These are phyloP conservation scores for Dione vanillae DNA, from an alignment of 2,888 invertebrate genomes.

Conservation along the genomic window DNA sequence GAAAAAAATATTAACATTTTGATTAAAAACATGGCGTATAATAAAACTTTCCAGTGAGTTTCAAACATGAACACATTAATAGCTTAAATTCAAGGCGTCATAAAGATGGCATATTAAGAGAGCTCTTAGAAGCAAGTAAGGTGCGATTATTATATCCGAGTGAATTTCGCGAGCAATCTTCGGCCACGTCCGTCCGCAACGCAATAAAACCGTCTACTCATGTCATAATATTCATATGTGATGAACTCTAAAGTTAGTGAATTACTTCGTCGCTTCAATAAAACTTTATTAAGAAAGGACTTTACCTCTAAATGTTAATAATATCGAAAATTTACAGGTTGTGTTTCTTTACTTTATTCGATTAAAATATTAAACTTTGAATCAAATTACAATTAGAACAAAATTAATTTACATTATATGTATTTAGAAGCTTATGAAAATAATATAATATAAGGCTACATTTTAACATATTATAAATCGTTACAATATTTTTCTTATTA, in stretches of 20 bases:
- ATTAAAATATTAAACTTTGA: background rate
- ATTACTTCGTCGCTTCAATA: slow-evolving; percentile 56
- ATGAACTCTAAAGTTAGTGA: slow-evolving; percentile 69
- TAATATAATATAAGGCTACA: no score
- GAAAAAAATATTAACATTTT: slow-evolving; percentile 14
- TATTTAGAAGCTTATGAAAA: no score
- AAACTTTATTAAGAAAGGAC: slow-evolving; percentile 39
- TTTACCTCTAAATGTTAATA: slow-evolving; percentile 20
- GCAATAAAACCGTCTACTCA: slow-evolving; percentile 77
- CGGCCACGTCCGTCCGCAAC: slow-evolving; percentile 71
- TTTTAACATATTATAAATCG: no score
- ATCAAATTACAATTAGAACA: background rate
- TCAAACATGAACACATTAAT: slow-evolving; percentile 49
- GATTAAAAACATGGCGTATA: slow-evolving; percentile 13
- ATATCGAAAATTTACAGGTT: background rate
- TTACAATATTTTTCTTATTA: no score
- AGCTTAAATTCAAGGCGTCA: slow-evolving; percentile 53
- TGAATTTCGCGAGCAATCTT: slow-evolving; percentile 60
- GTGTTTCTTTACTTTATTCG: background rate
- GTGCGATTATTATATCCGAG: slow-evolving; percentile 67
- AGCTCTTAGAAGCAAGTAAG: slow-evolving; percentile 52
- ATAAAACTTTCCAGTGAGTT: slow-evolving; percentile 26
- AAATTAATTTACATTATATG: no score
- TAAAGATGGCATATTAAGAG: slow-evolving; percentile 61
- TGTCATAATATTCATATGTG: slow-evolving; percentile 79